Evolutionary conservation across 2,113 vertebrate species (phyloP).

Genomic region (Syngnathus floridae): DNA sequence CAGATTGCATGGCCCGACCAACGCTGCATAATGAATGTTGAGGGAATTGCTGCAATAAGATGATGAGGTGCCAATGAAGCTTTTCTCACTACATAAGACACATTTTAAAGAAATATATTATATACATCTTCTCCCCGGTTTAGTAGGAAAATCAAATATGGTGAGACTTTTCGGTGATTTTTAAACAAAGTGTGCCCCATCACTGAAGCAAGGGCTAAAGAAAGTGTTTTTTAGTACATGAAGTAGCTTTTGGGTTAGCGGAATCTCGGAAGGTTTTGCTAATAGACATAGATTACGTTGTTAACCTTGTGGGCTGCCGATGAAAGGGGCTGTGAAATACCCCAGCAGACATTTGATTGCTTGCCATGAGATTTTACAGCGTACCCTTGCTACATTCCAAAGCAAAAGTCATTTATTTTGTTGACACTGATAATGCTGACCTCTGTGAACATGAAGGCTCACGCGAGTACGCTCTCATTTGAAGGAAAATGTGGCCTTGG

Average conservation of each 20-base stretch:
- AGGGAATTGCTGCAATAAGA: conserved; percentile 16
- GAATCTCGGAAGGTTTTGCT: conserved; percentile 25
- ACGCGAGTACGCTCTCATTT: conserved; percentile 41
- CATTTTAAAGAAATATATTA: neutral
- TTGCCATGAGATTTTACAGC: conserved; percentile 6
- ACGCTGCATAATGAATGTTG: conserved; percentile 40
- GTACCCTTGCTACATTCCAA: conserved; percentile 28
- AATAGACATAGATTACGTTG: conserved; percentile 25
- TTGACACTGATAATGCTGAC: conserved; percentile 44
- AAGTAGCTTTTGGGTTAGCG: conserved; percentile 19
- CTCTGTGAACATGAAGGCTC: conserved; percentile 44
- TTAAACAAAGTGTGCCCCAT: conserved; percentile 1
- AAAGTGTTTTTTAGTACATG: conserved; percentile 25
- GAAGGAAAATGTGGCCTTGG: conserved; percentile 27
- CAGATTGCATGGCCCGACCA: conserved; percentile 41
- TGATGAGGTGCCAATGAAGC: conserved; percentile 18
- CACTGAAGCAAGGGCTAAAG: neutral
- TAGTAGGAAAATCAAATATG: conserved; percentile 1
- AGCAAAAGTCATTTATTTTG: conserved; percentile 58
- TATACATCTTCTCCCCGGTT: conserved; percentile 8
- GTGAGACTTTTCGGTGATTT: conserved; percentile 14
- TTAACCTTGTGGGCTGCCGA: conserved; percentile 27
- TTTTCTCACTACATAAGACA: neutral
- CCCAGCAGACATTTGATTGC: conserved; percentile 30
- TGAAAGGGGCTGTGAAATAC: conserved; percentile 17